Evolutionary conservation across 1,140 invertebrate genomes (phyloP), one percentile per base, ranked within the genome.

Genomic region (Conus betulinus): DNA sequence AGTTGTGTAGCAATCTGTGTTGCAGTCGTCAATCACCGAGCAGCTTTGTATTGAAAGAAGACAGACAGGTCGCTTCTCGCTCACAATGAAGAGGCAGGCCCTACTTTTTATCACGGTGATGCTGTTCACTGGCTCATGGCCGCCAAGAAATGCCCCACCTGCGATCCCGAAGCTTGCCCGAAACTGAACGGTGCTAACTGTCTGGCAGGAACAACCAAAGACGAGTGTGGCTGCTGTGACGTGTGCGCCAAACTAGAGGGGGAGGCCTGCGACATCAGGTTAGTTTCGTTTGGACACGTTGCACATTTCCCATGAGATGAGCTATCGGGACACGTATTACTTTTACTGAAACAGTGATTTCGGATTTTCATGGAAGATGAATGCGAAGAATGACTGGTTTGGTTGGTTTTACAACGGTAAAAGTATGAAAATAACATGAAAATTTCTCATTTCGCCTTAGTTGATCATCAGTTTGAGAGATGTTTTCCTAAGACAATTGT

Each of bases 201-300:
- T 89, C 83, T 91, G 87, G 92, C 93, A 6, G 93, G 93, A 20
- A 88, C 90, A 7, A 89, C 87, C 20, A 92, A 95, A 74, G 97
- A 97, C 91, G 92, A 94, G 5, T 97, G 97, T 91, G 95, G 94
- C 78, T 97, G 96, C 92, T 97, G 97, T 90, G 95, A 95, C 60
- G 92, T 96, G 25, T 97, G 96, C 89, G 96, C 96, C 0, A 94
- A 94, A 85, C 93, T 94, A 0, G 96, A 96, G 87, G 96, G n/a
- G 0, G 95, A 96, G 88, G 85, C 95, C n/a, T 97, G 97, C 91
- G 96, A 96, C 95, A 95, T 96, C 91, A 74, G 90, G 2, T 79
- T 87, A 87, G 94, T 6, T 53, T n/a, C 8, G 5, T 3, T 1
- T 39, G 39, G 39, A 39, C 39, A 39, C 39, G 39, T 39, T 39